Evolutionary conservation across 2,888 invertebrate genomes (phyloP).

Genomic region (Siphlonurus alternatus): DNA sequence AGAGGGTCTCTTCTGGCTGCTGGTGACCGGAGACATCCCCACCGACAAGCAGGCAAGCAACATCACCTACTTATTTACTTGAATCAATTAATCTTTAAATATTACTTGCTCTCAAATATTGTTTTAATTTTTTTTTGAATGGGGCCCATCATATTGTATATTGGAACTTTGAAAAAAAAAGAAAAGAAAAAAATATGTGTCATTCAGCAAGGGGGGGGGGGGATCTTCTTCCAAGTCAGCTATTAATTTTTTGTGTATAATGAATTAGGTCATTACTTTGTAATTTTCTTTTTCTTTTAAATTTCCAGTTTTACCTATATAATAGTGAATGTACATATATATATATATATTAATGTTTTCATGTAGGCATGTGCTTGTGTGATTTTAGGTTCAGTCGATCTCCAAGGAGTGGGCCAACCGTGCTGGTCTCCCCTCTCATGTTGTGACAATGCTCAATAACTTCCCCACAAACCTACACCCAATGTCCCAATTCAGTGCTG

Average conservation of each 20-base stretch:
- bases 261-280: no score
- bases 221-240: no score
- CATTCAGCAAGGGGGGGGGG: no score
- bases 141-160: background rate
- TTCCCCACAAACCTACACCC: conserved; percentile 81
- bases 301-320: no score
- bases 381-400: conserved; percentile 31
- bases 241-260: no score
- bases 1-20: conserved; percentile 87
- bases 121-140: background rate
- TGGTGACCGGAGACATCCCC: conserved; percentile 79
- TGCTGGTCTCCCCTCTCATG: conserved; percentile 81
- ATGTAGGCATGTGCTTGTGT: no score
- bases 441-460: conserved; percentile 84
- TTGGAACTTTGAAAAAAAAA: no score
- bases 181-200: no score
- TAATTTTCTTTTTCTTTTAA: no score
- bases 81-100: no score
- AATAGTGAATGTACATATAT: no score
- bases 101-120: background rate
- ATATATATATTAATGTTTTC: no score
- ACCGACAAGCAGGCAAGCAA: conserved; percentile 50
- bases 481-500: conserved; percentile 87
- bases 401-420: conserved; percentile 73
- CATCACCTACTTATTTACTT: background rate